Evolutionary conservation across 2,113 vertebrate genomes (phyloP).

Genomic region (Vimba vimba): DNA sequence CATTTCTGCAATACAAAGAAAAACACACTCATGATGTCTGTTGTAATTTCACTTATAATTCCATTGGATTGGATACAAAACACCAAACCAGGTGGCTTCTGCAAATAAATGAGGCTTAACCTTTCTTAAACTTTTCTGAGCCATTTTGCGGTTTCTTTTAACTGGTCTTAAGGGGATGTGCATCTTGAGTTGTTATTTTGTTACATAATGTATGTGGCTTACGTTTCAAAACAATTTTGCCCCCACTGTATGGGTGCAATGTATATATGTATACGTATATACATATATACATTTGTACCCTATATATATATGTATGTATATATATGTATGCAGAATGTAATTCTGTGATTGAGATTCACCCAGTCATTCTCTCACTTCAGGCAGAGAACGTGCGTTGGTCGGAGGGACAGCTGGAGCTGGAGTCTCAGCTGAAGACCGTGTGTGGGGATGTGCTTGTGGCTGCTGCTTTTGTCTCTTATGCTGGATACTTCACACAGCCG

Average conservation of each 20-base stretch:
- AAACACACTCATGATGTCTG: background rate
- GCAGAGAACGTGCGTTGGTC: constrained; percentile 82
- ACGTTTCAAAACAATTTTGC: too few relatives aligned
- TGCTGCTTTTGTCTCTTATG: constrained; percentile 78
- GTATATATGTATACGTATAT: too few relatives aligned
- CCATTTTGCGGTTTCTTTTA: too few relatives aligned
- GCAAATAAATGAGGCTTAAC: background rate
- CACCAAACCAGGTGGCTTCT: background rate
- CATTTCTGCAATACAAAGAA: background rate
- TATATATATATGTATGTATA: too few relatives aligned
- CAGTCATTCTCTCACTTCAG: background rate
- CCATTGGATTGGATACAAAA: background rate
- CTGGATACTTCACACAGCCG: constrained; percentile 77
- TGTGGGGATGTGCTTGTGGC: constrained; percentile 78
- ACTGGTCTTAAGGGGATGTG: too few relatives aligned
- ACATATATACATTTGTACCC: too few relatives aligned
- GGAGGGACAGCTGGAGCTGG: constrained; percentile 71
- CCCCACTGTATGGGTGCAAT: too few relatives aligned
- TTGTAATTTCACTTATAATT: background rate
- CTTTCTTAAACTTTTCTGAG: background rate
- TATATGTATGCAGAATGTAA: too few relatives aligned
- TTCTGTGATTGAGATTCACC: background rate
- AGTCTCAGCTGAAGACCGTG: constrained; percentile 78
- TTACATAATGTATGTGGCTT: too few relatives aligned
- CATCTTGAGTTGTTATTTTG: too few relatives aligned